A percentile compares a stretch with the other conserved stretches of the same genome.
phyloP scores from a whole-genome alignment of 2,888 invertebrate genomes.

The Cephus spinipes region DNA sequence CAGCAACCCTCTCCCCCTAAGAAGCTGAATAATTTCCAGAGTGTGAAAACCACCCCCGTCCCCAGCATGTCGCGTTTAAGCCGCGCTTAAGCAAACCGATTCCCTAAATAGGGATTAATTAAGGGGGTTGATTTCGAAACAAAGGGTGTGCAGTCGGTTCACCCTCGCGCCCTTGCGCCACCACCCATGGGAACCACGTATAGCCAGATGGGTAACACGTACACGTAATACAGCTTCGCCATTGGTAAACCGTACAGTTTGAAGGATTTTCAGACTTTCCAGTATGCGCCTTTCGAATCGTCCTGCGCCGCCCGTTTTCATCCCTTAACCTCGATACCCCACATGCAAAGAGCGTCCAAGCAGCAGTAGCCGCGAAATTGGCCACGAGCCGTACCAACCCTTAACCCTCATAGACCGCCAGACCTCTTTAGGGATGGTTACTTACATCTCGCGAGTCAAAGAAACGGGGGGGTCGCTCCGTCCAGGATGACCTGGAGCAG shows the following conservation, averaged over 20 bases:
- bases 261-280: neutral
- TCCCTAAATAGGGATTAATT: slow-evolving; percentile 59
- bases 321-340: neutral
- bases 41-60: slow-evolving; percentile 23
- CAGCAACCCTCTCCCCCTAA: neutral
- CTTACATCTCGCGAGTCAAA: neutral
- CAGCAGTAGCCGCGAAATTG: neutral
- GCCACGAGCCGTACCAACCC: neutral
- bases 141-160: slow-evolving; percentile 31
- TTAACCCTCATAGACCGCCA: neutral
- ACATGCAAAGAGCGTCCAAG: neutral
- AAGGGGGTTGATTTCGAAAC: slow-evolving; percentile 49
- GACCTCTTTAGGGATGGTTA: neutral
- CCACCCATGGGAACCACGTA: neutral
- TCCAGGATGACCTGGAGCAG: neutral
- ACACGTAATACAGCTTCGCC: neutral
- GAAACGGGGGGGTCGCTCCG: neutral
- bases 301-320: neutral
- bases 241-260: neutral
- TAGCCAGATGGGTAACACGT: no score
- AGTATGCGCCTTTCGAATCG: neutral
- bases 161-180: neutral
- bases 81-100: slow-evolving; percentile 53
- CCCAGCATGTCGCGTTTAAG: slow-evolving; percentile 31
- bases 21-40: slow-evolving; percentile 37